Base-by-base conservation (phyloP, 1,140 invertebrate genomes). In the Drosophila parabipectinata region DNA sequence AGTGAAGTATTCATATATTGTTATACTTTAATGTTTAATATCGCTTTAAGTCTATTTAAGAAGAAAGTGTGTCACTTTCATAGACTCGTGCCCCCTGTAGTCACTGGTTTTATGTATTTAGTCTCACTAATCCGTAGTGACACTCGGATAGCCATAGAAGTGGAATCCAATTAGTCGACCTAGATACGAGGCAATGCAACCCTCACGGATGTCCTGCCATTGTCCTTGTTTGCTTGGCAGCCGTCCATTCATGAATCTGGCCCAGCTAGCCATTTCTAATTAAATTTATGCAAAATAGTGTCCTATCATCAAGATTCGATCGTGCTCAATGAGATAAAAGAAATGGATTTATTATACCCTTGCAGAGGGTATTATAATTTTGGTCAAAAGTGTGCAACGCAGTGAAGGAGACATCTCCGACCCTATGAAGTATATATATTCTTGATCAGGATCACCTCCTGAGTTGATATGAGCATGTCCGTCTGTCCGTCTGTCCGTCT, bases 221-320 rank as follows among this genome's bases (percentile, higher is more conserved):
- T 48, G 52, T 45, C 54, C 53, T 77, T 52, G 54, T 37, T 47
- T 34, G 21, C 8, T 45, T 61, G 47, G 34, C 5, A 59, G 69
- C 32, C 51, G 30, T 73, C 50, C 72, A 59, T 74, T 68, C 34
- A 30, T 15, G 37, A 24, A 39, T 39, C 28, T 26, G 53, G 7
- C 21, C 45, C 28, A 64, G 55, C 15, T 41, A 54, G 50, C 63
- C 44, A 37, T 54, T 59, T 74, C 74, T 74, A 62, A 58, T 71
- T 68, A 63, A 77, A 82, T 73, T 48, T 78, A 81, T 82, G 73
- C 58, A 82, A 81, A 81, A 77, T 51, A 37, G 41, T 14, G 41
- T n/a, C n/a, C 24, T 32, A 21, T 66, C 37, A 74, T 74, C 57
- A 14, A 24, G 32, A 28, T 73, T 56, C 69, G 71, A 73, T 63